These are phyloP conservation scores for Neoaliturus tenellus DNA, from an alignment of 2,888 invertebrate species.

Conservation along the genomic window DNA sequence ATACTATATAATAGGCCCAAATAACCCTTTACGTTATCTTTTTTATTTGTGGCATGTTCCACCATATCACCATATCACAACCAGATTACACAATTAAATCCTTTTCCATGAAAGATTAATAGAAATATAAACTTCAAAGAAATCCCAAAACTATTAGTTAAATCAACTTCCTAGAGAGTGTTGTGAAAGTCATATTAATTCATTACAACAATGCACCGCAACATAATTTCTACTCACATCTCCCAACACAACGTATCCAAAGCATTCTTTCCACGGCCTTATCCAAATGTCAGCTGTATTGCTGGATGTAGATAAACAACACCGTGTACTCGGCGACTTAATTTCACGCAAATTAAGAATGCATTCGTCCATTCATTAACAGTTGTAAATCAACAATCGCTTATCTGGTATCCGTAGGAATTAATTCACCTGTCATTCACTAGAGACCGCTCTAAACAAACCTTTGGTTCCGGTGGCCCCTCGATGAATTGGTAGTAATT, in stretches of 20 bases:
- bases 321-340: neutral
- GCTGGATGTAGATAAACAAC: constrained; percentile 7
- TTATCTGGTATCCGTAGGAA: constrained; percentile 21
- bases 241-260: neutral
- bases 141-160: no score
- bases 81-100: no score
- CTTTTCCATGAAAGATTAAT: no score
- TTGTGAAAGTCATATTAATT: no score
- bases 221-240: neutral
- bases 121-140: no score
- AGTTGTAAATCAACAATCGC: constrained; percentile 42
- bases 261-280: neutral
- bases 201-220: neutral
- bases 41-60: no score
- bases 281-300: constrained; percentile 1
- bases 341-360: constrained; percentile 45
- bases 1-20: no score
- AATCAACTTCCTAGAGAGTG: no score
- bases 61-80: no score
- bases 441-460: constrained; percentile 15
- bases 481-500: constrained; percentile 39
- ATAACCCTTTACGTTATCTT: no score
- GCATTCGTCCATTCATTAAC: constrained; percentile 41
- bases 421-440: constrained; percentile 45
- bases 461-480: constrained; percentile 22